Evolutionary conservation across 2,888 invertebrate genomes (phyloP).

Genomic region (Camponotus fellah): DNA sequence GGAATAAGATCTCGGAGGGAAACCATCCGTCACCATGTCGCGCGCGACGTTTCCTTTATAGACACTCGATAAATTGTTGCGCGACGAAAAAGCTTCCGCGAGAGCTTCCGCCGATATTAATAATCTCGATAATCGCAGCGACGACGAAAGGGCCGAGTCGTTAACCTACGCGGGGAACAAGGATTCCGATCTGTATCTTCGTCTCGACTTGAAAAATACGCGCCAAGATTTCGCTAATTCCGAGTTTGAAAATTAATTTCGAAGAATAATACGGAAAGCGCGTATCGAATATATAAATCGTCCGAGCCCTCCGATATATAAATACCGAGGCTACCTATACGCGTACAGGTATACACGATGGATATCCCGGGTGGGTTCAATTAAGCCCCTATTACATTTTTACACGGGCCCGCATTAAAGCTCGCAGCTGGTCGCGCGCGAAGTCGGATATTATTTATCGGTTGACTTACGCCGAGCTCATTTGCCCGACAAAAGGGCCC

Average conservation of each 20-base stretch:
- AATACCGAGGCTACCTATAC: slow-evolving; percentile 71
- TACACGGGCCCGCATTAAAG: slow-evolving; percentile 77
- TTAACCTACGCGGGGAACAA: too few species aligned
- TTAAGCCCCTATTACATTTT: slow-evolving; percentile 80
- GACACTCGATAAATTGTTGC: slow-evolving; percentile 33
- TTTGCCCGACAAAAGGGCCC: slow-evolving; percentile 76
- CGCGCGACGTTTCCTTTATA: slow-evolving; percentile 17
- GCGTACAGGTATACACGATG: slow-evolving; percentile 60
- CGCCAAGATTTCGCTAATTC: neutral
- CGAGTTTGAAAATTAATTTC: slow-evolving; percentile 5
- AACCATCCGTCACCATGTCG: slow-evolving; percentile 39
- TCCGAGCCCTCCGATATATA: slow-evolving; percentile 60
- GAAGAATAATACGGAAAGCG: slow-evolving; percentile 12
- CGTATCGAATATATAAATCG: slow-evolving; percentile 54
- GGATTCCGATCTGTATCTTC: too few species aligned
- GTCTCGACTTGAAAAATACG: neutral
- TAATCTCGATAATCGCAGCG: neutral
- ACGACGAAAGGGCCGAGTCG: neutral
- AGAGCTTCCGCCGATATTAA: neutral
- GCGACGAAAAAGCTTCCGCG: slow-evolving; percentile 16
- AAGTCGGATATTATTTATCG: slow-evolving; percentile 81
- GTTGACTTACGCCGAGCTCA: slow-evolving; percentile 80
- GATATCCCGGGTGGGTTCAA: slow-evolving; percentile 78
- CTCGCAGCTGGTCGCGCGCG: slow-evolving; percentile 77
- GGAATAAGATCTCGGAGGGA: slow-evolving; percentile 44